Conservation (phyloP, 2,888 invertebrate genomes). For the Conops quadrifasciatus region DNA sequence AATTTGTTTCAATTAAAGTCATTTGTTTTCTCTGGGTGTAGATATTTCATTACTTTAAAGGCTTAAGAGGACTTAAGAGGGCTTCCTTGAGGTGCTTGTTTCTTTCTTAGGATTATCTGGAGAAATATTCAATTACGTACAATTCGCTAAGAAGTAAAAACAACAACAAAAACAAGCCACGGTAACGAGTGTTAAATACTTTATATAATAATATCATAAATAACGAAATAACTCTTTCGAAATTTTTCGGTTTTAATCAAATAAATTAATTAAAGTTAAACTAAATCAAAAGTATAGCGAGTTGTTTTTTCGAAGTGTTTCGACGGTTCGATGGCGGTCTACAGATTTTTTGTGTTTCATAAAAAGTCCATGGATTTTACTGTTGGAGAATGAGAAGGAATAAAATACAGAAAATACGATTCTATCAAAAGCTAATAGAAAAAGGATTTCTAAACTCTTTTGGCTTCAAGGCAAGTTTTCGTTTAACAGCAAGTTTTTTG, state of each 20-base stretch:
- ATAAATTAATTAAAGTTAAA: slow-evolving; percentile 13
- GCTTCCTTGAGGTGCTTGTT: neutral
- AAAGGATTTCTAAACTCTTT: no score
- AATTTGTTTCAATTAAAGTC: no score
- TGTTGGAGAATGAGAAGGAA: no score
- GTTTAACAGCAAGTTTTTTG: slow-evolving; percentile 37
- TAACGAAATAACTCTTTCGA: no score
- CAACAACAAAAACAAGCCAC: neutral
- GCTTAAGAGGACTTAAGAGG: neutral
- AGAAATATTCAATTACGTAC: slow-evolving; percentile 28
- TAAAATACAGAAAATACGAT: no score
- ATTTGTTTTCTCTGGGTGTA: no score
- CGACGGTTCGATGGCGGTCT: slow-evolving; percentile 20
- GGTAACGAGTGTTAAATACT: neutral
- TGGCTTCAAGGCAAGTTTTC: neutral
- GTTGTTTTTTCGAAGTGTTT: neutral
- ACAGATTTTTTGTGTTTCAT: slow-evolving; percentile 59
- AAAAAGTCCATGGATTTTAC: slow-evolving; percentile 40
- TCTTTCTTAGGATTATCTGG: neutral
- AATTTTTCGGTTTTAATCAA: neutral
- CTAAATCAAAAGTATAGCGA: no score
- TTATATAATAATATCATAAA: no score
- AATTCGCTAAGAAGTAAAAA: slow-evolving; percentile 6
- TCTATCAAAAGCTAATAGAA: no score
- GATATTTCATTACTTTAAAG: no score